Conservation (phyloP, 2,797 vertebrate species). For the Tokudaia tokunoshimensis region DNA sequence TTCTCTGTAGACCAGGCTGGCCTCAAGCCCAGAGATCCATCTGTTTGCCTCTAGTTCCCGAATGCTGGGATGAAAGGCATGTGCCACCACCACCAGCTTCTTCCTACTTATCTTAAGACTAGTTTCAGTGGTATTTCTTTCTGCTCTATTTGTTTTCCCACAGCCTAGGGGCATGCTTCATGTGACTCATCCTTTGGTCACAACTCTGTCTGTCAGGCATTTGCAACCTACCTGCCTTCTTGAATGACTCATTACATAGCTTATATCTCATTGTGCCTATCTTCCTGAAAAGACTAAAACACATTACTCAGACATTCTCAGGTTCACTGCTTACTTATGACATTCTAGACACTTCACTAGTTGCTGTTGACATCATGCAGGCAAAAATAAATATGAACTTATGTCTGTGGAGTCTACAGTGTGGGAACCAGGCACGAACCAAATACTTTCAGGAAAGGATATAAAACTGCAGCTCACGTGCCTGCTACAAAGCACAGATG, state of each 20-base stretch:
- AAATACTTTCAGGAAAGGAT: neutral
- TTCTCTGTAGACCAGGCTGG: neutral
- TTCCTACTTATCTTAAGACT: neutral
- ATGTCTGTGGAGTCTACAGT: neutral
- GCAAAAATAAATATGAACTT: neutral
- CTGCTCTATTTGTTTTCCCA: neutral
- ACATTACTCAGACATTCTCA: neutral
- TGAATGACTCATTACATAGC: accelerated
- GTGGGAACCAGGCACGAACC: neutral
- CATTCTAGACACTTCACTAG: neutral
- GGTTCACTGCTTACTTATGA: neutral
- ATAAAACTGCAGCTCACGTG: neutral
- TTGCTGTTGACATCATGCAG: neutral
- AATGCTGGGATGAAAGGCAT: neutral
- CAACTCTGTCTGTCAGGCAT: neutral
- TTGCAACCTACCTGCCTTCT: neutral
- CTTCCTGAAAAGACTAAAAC: neutral
- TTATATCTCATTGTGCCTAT: neutral
- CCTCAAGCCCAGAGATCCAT: neutral
- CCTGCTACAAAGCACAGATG: neutral
- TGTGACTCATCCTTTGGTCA: neutral
- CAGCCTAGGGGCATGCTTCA: neutral
- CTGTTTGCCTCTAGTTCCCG: neutral
- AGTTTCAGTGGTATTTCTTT: neutral
- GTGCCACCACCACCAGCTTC: neutral